These are phyloP conservation scores for Antennarius maculatus DNA, from an alignment of 2,797 vertebrate genomes.

Conservation along the genomic window DNA sequence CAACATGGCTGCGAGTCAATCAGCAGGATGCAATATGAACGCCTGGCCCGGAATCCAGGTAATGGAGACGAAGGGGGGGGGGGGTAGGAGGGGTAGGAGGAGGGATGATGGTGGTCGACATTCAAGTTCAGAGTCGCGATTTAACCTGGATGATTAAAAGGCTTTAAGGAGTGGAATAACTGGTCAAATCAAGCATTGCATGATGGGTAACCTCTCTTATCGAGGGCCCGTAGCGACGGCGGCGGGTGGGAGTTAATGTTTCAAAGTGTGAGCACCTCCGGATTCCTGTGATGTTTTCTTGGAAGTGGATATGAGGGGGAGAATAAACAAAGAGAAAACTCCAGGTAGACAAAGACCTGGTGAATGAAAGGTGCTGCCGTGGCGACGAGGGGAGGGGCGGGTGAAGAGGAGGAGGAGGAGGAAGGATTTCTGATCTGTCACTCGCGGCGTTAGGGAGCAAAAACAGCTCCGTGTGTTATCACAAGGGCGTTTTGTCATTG, in stretches of 20 bases:
- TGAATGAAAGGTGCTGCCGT: constrained; percentile 47
- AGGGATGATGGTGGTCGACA: constrained; percentile 55
- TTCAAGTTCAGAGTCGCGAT: constrained; percentile 53
- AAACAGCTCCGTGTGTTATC: constrained; percentile 59
- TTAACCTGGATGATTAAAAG: constrained; percentile 55
- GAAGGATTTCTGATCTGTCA: constrained; percentile 51
- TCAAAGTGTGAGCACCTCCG: constrained; percentile 54
- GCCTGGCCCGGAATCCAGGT: constrained; percentile 64
- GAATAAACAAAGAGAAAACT: constrained; percentile 51
- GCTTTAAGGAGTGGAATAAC: constrained; percentile 36
- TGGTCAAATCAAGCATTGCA: constrained; percentile 36
- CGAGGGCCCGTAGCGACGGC: constrained; percentile 45
- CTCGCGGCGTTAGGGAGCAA: constrained; percentile 33
- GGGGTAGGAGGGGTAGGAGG: neutral
- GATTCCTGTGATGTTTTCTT: constrained; percentile 50
- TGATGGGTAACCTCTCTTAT: constrained; percentile 25
- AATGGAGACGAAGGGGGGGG: constrained; percentile 46
- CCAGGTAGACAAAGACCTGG: constrained; percentile 50
- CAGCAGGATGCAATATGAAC: constrained; percentile 76
- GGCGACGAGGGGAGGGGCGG: constrained; percentile 13
- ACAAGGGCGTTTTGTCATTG: constrained; percentile 74
- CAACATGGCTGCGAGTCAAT: constrained; percentile 76
- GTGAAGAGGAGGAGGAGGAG: neutral
- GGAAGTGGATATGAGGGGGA: constrained; percentile 4
- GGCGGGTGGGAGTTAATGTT: constrained; percentile 74